phyloP scores from a whole-genome alignment of 64 coral and sea anemone genomes.

The Stichodactyla mertensii region DNA sequence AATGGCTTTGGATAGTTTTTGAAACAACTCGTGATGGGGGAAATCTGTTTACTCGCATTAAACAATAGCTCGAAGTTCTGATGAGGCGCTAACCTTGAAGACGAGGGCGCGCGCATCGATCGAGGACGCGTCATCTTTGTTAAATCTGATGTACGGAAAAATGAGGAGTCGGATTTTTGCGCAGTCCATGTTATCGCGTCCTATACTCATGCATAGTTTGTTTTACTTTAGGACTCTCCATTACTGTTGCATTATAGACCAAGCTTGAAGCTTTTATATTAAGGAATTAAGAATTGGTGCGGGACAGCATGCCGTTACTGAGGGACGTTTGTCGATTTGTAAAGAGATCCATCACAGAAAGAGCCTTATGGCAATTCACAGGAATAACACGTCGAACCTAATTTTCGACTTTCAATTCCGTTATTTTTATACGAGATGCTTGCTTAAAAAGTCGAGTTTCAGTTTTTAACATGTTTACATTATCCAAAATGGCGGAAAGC shows the following conservation, averaged over 20 bases:
- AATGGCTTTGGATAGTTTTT: not conserved
- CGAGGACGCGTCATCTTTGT: too few species aligned
- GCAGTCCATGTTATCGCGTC: not conserved
- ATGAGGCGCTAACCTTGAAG: too few species aligned
- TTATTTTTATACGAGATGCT: not conserved
- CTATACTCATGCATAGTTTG: not conserved
- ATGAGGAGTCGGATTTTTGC: too few species aligned
- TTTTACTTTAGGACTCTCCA: conserved; percentile 73
- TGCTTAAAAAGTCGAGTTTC: not conserved
- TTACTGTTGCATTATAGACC: conserved; percentile 92
- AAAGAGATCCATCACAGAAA: too few species aligned
- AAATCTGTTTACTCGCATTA: too few species aligned
- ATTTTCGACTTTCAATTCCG: not conserved
- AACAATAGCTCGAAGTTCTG: too few species aligned
- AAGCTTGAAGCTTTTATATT: conserved; percentile 78
- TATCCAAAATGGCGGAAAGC: not conserved
- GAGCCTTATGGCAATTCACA: not conserved
- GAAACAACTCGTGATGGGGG: too few species aligned
- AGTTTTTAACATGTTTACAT: not conserved
- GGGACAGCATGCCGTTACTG: not conserved
- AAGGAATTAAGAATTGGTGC: not conserved
- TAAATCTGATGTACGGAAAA: too few species aligned
- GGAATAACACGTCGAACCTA: not conserved
- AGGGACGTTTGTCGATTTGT: not conserved
- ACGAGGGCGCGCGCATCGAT: too few species aligned